A percentile compares a stretch with the other conserved stretches of the same genome.
These are phyloP conservation scores for Halictus quadricinctus DNA, from an alignment of 2,888 invertebrate genomes.

Conservation along the genomic window DNA sequence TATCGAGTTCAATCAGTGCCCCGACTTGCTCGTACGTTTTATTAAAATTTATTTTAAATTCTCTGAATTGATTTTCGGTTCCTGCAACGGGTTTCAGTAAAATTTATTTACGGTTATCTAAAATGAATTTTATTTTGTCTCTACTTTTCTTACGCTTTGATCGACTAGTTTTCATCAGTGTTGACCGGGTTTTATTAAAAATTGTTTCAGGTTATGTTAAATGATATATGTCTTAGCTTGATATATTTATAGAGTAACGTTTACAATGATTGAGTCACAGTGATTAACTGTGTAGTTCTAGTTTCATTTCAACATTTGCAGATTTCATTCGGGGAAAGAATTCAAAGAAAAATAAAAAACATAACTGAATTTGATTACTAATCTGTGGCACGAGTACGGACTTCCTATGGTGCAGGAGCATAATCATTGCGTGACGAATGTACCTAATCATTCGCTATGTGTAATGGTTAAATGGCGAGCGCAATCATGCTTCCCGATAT, in stretches of 20 bases:
- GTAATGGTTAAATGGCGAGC: slow-evolving; percentile 17
- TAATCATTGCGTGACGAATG: slow-evolving; percentile 3
- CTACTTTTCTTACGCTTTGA: neutral
- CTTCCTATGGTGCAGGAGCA: neutral
- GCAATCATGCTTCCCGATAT: slow-evolving; percentile 40
- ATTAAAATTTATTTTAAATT: neutral
- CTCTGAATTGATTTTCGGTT: neutral
- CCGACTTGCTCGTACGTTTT: neutral
- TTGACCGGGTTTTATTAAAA: neutral
- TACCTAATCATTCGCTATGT: slow-evolving; percentile 14
- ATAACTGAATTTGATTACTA: neutral
- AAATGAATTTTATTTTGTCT: neutral
- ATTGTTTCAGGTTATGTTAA: neutral
- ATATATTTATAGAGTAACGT: neutral
- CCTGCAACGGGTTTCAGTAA: neutral
- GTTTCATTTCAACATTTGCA: neutral
- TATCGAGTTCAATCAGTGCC: neutral
- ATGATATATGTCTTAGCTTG: neutral
- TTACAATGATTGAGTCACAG: no score
- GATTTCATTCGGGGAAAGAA: neutral
- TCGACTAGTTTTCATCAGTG: neutral
- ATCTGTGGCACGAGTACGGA: neutral
- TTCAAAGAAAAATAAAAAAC: neutral
- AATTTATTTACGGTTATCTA: neutral
- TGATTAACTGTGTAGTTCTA: neutral